Percentiles rank a stretch among this genome's conserved stretches.
Conservation (phyloP, 2,888 invertebrate genomes). For the Stictocephala bisonia region DNA sequence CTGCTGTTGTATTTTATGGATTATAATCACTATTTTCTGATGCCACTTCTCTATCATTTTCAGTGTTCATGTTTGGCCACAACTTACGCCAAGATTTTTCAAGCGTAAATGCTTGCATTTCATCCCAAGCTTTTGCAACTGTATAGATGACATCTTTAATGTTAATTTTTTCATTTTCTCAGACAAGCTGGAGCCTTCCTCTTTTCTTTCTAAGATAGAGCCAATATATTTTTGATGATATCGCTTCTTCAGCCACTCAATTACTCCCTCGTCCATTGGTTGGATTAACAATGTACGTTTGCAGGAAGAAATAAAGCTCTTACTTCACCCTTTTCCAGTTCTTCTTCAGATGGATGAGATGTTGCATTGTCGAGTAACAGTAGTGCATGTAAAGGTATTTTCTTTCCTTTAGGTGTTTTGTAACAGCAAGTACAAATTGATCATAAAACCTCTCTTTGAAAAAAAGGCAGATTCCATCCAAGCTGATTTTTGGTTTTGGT, state of each 20-base stretch:
- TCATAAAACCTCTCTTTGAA: slow-evolving; percentile 48
- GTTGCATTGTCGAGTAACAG: slow-evolving; percentile 56
- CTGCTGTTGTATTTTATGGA: too few relatives aligned
- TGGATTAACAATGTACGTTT: slow-evolving; percentile 55
- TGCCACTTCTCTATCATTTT: too few relatives aligned
- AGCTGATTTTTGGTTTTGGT: slow-evolving; percentile 45
- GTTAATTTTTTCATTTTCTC: slow-evolving; percentile 43
- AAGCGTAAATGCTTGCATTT: slow-evolving; percentile 48
- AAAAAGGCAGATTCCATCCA: slow-evolving; percentile 49
- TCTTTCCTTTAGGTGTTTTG: slow-evolving; percentile 48
- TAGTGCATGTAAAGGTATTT: slow-evolving; percentile 51
- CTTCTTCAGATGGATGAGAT: slow-evolving; percentile 48
- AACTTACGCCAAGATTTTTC: slow-evolving; percentile 50
- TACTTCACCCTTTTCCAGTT: too few relatives aligned
- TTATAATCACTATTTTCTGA: too few relatives aligned
- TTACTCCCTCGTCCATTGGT: slow-evolving; percentile 56
- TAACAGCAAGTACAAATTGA: slow-evolving; percentile 54
- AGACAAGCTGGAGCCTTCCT: slow-evolving; percentile 17
- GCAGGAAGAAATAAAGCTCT: slow-evolving; percentile 50
- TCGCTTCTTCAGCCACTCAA: slow-evolving; percentile 56
- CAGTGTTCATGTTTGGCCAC: slow-evolving; percentile 7
- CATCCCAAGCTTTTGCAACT: slow-evolving; percentile 50
- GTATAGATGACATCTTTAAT: slow-evolving; percentile 39
- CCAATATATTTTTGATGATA: slow-evolving; percentile 52
- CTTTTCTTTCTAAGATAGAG: slow-evolving; percentile 18